Percentiles rank a stretch among this genome's conserved stretches.
phyloP scores from a whole-genome alignment of 1,140 invertebrate genomes.

The Choristoneura fumiferana region DNA sequence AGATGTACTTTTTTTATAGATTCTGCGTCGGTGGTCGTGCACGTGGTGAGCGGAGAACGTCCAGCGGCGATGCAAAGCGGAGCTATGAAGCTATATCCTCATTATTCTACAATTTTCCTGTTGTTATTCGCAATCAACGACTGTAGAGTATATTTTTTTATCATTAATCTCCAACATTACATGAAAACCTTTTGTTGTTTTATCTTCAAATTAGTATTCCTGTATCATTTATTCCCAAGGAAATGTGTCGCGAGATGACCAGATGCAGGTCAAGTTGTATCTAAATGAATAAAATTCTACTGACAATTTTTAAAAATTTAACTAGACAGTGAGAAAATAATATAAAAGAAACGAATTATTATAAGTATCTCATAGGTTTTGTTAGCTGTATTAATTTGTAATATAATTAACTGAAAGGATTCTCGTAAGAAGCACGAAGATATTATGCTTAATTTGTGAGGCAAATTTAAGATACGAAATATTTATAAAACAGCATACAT shows the following conservation, averaged over 20 bases:
- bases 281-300: not conserved
- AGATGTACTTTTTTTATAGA: slow-evolving; percentile 59
- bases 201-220: not conserved
- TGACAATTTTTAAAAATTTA: slow-evolving; percentile 4
- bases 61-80: slow-evolving; percentile 87
- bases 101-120: not conserved
- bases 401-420: no score
- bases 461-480: no score
- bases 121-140: slow-evolving; percentile 7
- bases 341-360: slow-evolving; percentile 60
- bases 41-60: slow-evolving; percentile 84
- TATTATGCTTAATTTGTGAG: no score
- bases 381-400: not conserved
- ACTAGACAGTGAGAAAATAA: slow-evolving; percentile 12
- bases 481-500: no score
- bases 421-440: no score
- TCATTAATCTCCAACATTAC: not conserved
- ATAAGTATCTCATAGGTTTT: slow-evolving; percentile 34
- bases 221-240: slow-evolving; percentile 24
- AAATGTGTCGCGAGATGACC: slow-evolving; percentile 42
- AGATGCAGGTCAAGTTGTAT: slow-evolving; percentile 16
- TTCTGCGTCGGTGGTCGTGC: slow-evolving; percentile 82
- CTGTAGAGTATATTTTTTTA: not conserved
- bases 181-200: not conserved
- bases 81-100: slow-evolving; percentile 43